Percentiles rank a stretch among this genome's conserved stretches.
phyloP scores from a whole-genome alignment of 2,888 invertebrate species.

The Phyllotreta cruciferae region DNA sequence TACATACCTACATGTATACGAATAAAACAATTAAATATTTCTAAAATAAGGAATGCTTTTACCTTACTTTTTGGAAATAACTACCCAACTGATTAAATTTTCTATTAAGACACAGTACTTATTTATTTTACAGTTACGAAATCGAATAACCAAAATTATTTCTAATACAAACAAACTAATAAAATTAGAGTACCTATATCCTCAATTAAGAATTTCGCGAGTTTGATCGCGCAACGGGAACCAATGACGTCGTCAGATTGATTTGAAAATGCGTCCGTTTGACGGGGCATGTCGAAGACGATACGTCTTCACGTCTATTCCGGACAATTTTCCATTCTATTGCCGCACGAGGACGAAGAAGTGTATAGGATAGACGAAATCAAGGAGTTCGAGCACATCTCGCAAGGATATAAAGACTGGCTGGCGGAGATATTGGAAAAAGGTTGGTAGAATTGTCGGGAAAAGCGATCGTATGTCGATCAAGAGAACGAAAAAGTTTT shows the following conservation, averaged over 20 bases:
- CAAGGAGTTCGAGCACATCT: conserved; percentile 84
- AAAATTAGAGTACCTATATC: no score
- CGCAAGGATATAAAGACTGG: conserved; percentile 79
- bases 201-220: no score
- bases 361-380: conserved; percentile 84
- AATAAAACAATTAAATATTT: no score
- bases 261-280: conserved; percentile 18
- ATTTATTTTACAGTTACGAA: no score
- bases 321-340: conserved; percentile 72
- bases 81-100: no score
- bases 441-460: conserved; percentile 47
- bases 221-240: no score
- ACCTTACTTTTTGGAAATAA: no score
- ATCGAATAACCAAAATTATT: no score
- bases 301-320: conserved; percentile 86
- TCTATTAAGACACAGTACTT: no score
- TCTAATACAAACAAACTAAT: no score
- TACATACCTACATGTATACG: no score
- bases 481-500: conserved; percentile 3
- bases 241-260: neutral
- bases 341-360: conserved; percentile 66
- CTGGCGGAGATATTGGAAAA: conserved; percentile 74
- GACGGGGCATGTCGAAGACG: conserved; percentile 63
- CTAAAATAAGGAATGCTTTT: no score
- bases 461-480: neutral